A percentile compares a stretch with the other conserved stretches of the same genome.
These are phyloP conservation scores for Mesochorus sp. DNA, from an alignment of 2,888 invertebrate species.

Conservation along the genomic window DNA sequence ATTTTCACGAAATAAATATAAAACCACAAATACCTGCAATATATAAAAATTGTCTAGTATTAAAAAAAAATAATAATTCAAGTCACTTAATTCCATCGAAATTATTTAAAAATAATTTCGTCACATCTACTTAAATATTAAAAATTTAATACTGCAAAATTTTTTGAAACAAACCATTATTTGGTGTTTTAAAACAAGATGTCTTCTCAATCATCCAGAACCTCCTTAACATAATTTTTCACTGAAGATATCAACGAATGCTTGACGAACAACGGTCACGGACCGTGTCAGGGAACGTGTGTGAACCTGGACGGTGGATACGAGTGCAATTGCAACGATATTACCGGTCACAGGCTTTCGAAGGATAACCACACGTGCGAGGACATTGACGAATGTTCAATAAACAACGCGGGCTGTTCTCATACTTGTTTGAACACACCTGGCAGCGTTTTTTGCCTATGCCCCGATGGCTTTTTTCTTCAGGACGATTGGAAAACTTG, in stretches of 20 bases:
- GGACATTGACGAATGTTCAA: constrained; percentile 84
- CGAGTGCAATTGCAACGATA: constrained; percentile 84
- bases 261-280: constrained; percentile 85
- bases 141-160: too few species aligned
- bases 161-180: too few species aligned
- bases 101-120: too few species aligned
- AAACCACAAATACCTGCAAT: too few species aligned
- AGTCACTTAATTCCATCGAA: too few species aligned
- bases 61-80: too few species aligned
- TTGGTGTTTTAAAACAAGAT: too few species aligned
- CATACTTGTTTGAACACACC: constrained; percentile 85
- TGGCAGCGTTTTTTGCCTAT: constrained; percentile 81
- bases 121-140: too few species aligned
- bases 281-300: constrained; percentile 86
- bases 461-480: constrained; percentile 76
- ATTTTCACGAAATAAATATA: too few species aligned
- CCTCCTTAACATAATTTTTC: background rate
- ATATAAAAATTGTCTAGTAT: too few species aligned
- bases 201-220: too few species aligned
- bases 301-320: constrained; percentile 85
- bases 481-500: constrained; percentile 76
- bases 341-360: constrained; percentile 85
- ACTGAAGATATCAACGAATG: constrained; percentile 85
- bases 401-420: constrained; percentile 84
- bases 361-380: constrained; percentile 84